These are phyloP conservation scores for Pterobdella sp. DNA, from an alignment of 2,888 invertebrate species.

Conservation along the genomic window DNA sequence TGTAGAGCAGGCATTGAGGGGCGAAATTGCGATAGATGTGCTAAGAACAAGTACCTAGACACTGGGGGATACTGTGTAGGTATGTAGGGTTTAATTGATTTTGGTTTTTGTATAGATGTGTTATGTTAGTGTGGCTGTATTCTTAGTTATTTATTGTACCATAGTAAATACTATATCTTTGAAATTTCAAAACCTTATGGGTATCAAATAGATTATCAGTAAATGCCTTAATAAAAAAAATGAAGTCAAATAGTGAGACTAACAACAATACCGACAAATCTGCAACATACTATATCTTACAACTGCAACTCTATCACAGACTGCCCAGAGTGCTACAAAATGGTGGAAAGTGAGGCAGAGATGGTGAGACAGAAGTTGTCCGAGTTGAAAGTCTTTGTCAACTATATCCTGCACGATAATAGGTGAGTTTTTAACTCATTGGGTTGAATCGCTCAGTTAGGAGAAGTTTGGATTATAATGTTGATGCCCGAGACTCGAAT, in stretches of 20 bases:
- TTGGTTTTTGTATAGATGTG: neutral
- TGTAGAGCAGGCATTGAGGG: conserved; percentile 70
- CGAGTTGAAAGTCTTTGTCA: conserved; percentile 67
- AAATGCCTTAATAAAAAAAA: conserved; percentile 15
- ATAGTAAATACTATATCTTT: neutral
- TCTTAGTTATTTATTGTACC: neutral
- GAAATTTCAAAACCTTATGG: neutral
- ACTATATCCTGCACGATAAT: conserved; percentile 75
- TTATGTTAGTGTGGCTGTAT: neutral
- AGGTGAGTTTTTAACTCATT: too few species aligned
- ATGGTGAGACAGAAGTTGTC: conserved; percentile 51
- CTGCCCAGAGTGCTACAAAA: conserved; percentile 88
- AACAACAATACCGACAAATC: neutral
- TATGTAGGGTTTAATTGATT: conserved; percentile 32
- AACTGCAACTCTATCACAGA: conserved; percentile 37
- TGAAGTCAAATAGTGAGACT: neutral
- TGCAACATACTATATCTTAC: too few species aligned
- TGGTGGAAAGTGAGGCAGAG: conserved; percentile 79
- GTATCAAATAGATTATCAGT: neutral
- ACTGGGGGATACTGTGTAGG: conserved; percentile 62
- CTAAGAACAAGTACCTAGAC: conserved; percentile 88
- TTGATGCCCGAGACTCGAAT: too few species aligned
- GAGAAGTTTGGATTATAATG: too few species aligned
- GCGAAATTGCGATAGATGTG: conserved; percentile 80
- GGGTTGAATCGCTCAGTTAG: too few species aligned